phyloP scores from a whole-genome alignment of 2,888 invertebrate species.

The Cetonia aurata region DNA sequence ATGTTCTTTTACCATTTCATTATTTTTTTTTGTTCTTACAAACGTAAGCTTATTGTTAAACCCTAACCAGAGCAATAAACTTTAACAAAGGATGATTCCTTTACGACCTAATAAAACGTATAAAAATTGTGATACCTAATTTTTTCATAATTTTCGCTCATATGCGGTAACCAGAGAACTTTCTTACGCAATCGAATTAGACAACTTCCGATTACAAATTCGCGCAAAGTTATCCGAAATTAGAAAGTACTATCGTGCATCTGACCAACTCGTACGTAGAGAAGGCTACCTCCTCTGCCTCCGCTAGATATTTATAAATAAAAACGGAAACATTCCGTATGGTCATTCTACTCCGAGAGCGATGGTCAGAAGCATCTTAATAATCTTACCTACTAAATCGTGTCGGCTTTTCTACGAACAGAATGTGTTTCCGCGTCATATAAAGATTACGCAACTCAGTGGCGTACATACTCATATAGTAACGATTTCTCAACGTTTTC shows the following conservation, averaged over 20 bases:
- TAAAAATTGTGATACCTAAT: too few relatives aligned
- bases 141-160: background rate
- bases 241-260: slow-evolving; percentile 15
- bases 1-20: too few relatives aligned
- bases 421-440: too few relatives aligned
- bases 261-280: background rate
- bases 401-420: too few relatives aligned
- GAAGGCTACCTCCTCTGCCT: too few relatives aligned
- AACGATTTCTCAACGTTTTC: background rate
- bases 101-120: too few relatives aligned
- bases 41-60: too few relatives aligned
- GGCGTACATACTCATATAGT: background rate
- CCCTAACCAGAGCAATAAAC: too few relatives aligned
- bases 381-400: too few relatives aligned
- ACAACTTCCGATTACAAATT: slow-evolving; percentile 11
- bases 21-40: too few relatives aligned
- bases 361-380: too few relatives aligned
- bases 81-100: too few relatives aligned
- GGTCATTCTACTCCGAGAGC: background rate
- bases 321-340: background rate
- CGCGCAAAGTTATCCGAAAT: background rate
- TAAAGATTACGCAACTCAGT: background rate
- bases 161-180: background rate
- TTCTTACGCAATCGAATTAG: background rate
- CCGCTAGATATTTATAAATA: slow-evolving; percentile 2